Evolutionary conservation across 2,797 vertebrate species (phyloP).

Genomic region (Lacerta viridis): DNA sequence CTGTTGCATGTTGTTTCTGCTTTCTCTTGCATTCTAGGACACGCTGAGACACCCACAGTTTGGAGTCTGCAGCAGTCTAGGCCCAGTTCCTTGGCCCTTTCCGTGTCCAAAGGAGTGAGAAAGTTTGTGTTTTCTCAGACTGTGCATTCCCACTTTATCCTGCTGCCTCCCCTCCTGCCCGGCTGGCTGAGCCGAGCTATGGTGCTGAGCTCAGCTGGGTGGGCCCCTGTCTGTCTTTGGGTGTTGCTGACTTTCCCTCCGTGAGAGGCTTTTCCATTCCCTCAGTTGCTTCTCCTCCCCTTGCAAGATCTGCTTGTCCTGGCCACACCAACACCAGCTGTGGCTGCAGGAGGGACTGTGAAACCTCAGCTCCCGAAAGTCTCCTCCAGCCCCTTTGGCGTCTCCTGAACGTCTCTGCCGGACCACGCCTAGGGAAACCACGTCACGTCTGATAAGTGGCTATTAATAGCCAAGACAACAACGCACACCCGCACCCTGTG

Average conservation of each 20-base stretch:
- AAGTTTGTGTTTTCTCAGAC: not conserved
- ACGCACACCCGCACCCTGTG: not conserved
- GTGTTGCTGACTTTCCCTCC: not conserved
- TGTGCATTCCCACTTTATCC: not conserved
- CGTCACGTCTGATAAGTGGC: not conserved
- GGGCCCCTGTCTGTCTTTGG: slow-evolving; percentile 19
- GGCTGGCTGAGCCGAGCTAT: not conserved
- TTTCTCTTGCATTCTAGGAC: not conserved
- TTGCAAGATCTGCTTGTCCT: not conserved
- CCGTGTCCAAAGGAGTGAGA: not conserved
- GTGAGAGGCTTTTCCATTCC: slow-evolving; percentile 20
- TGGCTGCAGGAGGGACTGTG: too few species aligned
- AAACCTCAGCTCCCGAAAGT: not conserved
- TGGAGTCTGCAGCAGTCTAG: not conserved
- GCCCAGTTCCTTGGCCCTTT: not conserved
- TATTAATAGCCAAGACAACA: slow-evolving; percentile 17
- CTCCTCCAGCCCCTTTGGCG: not conserved
- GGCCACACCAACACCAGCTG: not conserved
- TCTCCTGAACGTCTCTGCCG: not conserved
- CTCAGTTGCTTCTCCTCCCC: slow-evolving; percentile 2
- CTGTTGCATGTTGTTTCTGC: not conserved
- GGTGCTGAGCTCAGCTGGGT: slow-evolving; percentile 39
- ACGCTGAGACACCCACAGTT: not conserved
- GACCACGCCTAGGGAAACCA: not conserved
- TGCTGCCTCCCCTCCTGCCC: not conserved